Conservation (phyloP, 2,113 vertebrate genomes). For the Xenopus tropicalis region UCB_Xtro_10.0 CM004449.2:10296001-10296500, state of each 20-base stretch:
- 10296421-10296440: slow-evolving; percentile 2
- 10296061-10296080: not conserved
- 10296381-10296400: not conserved
- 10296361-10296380: not conserved
- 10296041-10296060: slow-evolving; percentile 45
- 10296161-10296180: not conserved
- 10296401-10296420: not conserved
- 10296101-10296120: not conserved
- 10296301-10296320: not conserved
- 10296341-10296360: not conserved
- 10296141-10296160: not conserved
- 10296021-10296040: slow-evolving; percentile 51
- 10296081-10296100: not conserved
- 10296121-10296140: not conserved
- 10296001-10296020: slow-evolving; percentile 51
- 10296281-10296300: not conserved
- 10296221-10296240: not conserved
- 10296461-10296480: not conserved
- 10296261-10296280: not conserved
- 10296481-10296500: not conserved
- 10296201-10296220: not conserved
- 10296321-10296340: not conserved
- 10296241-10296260: not conserved
- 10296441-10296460: not conserved
- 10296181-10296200: not conserved